Evolutionary conservation across 1,140 invertebrate species (phyloP).

Genomic region (Cyclargus thomasi): DNA sequence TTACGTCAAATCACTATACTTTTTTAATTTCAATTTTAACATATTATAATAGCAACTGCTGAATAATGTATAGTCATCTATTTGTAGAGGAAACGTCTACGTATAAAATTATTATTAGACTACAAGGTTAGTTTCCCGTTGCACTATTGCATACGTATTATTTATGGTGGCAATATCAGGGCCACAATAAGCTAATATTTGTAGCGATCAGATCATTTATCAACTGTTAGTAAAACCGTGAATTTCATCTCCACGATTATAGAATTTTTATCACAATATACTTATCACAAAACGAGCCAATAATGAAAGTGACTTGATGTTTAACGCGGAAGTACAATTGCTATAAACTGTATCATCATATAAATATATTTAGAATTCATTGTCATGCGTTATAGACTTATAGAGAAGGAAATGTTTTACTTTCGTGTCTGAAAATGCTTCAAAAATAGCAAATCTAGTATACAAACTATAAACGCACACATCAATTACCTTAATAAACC

Average conservation of each 20-base stretch:
- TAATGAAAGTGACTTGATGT: background rate
- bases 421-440: background rate
- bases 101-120: constrained; percentile 71
- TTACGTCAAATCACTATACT: too few relatives aligned
- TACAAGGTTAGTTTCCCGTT: constrained; percentile 66
- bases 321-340: background rate
- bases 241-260: background rate
- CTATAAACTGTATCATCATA: background rate
- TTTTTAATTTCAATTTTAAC: background rate
- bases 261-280: background rate
- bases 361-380: background rate
- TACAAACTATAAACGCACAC: too few relatives aligned
- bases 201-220: background rate
- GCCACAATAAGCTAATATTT: constrained; percentile 24
- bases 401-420: background rate
- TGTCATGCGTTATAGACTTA: background rate
- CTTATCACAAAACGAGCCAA: background rate
- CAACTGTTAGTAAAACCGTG: background rate
- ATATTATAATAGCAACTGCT: background rate
- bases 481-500: too few relatives aligned
- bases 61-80: constrained; percentile 42
- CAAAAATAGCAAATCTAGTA: background rate
- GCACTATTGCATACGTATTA: constrained; percentile 36
- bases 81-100: constrained; percentile 57
- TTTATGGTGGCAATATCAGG: constrained; percentile 35